Conservation (phyloP, 2,888 invertebrate species). For the Eupeodes latifasciatus region DNA sequence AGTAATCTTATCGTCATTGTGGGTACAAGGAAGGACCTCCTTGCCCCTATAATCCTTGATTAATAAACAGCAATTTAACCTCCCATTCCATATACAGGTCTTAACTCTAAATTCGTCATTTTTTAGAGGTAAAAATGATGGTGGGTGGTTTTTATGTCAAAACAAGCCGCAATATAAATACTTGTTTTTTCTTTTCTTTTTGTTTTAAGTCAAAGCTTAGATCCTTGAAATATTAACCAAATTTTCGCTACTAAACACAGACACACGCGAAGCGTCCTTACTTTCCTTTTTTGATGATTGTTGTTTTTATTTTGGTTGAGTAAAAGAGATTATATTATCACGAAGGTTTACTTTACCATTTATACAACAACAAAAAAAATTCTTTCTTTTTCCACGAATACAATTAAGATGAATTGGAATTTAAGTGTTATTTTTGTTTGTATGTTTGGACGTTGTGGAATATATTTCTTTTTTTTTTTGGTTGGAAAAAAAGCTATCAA, state of each 20-base stretch:
- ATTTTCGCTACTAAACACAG: not conserved
- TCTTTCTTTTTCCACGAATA: not conserved
- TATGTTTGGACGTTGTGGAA: not conserved
- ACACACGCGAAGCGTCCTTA: slow-evolving; percentile 10
- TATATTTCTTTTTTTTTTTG: not conserved
- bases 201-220: too few species aligned
- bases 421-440: slow-evolving; percentile 12
- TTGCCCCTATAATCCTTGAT: not conserved
- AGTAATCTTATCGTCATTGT: slow-evolving; percentile 20
- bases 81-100: not conserved
- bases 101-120: slow-evolving; percentile 24
- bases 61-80: not conserved
- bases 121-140: not conserved
- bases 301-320: not conserved
- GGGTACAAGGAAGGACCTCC: not conserved
- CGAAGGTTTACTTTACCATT: slow-evolving; percentile 20
- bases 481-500: not conserved
- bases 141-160: slow-evolving; percentile 14
- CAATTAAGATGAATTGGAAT: slow-evolving; percentile 36
- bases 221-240: slow-evolving; percentile 17
- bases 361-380: not conserved
- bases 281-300: not conserved
- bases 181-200: not conserved
- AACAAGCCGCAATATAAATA: slow-evolving; percentile 5
- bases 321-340: slow-evolving; percentile 4